Evolutionary conservation across 2,113 vertebrate genomes (phyloP).

Genomic region (Sminthopsis crassicaudata): DNA sequence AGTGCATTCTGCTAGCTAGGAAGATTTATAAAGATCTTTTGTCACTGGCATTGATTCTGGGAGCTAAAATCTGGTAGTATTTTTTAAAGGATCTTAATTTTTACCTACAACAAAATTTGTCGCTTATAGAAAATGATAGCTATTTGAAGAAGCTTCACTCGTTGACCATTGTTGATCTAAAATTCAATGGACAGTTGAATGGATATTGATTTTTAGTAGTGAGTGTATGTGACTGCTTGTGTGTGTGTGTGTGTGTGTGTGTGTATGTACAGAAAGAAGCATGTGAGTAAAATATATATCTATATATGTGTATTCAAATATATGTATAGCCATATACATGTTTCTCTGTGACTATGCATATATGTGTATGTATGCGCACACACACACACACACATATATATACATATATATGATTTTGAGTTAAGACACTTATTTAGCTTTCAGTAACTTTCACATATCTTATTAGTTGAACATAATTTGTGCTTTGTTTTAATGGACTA

Average conservation of each 20-base stretch:
- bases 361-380: too few species aligned
- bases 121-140: background rate
- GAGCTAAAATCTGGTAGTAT: constrained; percentile 8
- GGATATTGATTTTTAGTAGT: background rate
- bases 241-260: too few species aligned
- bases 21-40: background rate
- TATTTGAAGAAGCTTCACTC: background rate
- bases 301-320: background rate
- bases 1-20: background rate
- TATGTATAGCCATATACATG: too few species aligned
- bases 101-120: background rate
- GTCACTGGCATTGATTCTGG: background rate
- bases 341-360: too few species aligned
- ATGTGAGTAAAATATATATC: background rate
- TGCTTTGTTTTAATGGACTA: background rate
- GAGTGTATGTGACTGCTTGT: background rate
- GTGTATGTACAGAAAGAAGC: too few species aligned
- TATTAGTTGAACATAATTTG: background rate
- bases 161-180: background rate
- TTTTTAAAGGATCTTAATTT: background rate
- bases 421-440: background rate
- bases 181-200: background rate
- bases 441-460: background rate
- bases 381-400: background rate
- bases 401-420: background rate